phyloP scores from a whole-genome alignment of 2,888 invertebrate genomes.

The Didymodactylos carnosus region DNA sequence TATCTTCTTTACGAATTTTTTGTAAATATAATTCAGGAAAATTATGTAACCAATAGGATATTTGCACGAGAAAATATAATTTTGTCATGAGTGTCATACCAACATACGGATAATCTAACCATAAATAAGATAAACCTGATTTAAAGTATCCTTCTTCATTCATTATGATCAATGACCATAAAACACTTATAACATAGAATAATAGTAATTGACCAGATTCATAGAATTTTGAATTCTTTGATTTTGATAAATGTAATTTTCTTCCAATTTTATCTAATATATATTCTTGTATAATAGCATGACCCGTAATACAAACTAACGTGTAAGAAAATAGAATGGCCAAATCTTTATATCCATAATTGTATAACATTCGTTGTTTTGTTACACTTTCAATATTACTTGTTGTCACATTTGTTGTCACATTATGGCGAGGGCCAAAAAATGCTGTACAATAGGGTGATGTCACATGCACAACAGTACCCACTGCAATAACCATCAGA shows the following conservation, averaged over 20 bases:
- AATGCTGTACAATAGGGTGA: slow-evolving; percentile 76
- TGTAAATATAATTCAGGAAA: slow-evolving; percentile 95
- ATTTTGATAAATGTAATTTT: slow-evolving; percentile 80
- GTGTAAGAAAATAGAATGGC: slow-evolving; percentile 88
- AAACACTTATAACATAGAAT: slow-evolving; percentile 64
- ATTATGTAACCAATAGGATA: slow-evolving; percentile 69
- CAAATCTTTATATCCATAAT: slow-evolving; percentile 70
- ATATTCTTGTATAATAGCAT: slow-evolving; percentile 95
- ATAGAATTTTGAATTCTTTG: slow-evolving; percentile 79
- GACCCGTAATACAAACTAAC: slow-evolving; percentile 82
- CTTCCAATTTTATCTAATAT: slow-evolving; percentile 85
- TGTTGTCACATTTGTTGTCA: slow-evolving; percentile 36
- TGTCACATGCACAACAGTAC: slow-evolving; percentile 79
- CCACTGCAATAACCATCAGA: slow-evolving; percentile 89
- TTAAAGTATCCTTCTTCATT: slow-evolving; percentile 44
- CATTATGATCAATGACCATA: slow-evolving; percentile 83
- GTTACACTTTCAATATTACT: no score
- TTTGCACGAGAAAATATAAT: slow-evolving; percentile 76
- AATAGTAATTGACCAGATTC: slow-evolving; percentile 82
- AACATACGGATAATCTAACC: slow-evolving; percentile 59
- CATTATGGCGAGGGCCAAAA: slow-evolving; percentile 85
- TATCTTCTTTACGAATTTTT: slow-evolving; percentile 69
- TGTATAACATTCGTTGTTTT: slow-evolving; percentile 44
- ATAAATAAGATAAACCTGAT: slow-evolving; percentile 44
- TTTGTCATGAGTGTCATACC: slow-evolving; percentile 55